These are phyloP conservation scores for Drosophila neonasuta DNA, from an alignment of 2,888 invertebrate species.

Conservation along the genomic window DNA sequence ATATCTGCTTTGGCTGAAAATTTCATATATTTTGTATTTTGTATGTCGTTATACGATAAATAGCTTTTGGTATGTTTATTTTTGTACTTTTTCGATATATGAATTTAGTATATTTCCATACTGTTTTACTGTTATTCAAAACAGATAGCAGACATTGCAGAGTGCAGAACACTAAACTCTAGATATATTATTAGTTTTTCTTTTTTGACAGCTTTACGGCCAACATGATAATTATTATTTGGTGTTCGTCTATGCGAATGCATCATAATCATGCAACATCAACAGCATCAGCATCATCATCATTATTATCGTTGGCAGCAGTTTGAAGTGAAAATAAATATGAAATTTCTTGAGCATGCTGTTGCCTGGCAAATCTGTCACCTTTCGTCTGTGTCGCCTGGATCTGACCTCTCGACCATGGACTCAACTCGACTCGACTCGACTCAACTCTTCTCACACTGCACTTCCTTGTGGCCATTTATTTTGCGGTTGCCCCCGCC, in stretches of 20 bases:
- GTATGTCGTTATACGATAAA: no score
- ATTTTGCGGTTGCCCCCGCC: conserved; percentile 53
- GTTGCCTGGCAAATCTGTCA: conserved; percentile 1
- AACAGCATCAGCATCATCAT: not conserved
- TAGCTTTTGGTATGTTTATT: no score
- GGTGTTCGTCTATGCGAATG: conserved; percentile 1
- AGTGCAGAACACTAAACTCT: no score
- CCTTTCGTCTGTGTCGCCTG: conserved; percentile 1
- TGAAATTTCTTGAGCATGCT: conserved; percentile 18
- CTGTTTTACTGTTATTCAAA: conserved; percentile 2
- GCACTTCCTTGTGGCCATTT: conserved; percentile 65
- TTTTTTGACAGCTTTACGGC: conserved; percentile 45
- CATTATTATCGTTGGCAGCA: not conserved
- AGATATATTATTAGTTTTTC: not conserved
- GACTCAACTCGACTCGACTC: not conserved
- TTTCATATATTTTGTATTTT: no score
- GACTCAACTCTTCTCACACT: not conserved
- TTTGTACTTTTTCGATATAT: no score
- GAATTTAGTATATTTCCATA: not conserved
- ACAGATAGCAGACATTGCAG: no score
- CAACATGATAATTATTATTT: conserved; percentile 45
- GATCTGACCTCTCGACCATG: conserved; percentile 45
- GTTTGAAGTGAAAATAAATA: conserved; percentile 21
- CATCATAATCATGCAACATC: conserved; percentile 5
- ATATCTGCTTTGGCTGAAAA: no score